A percentile compares a stretch with the other conserved stretches of the same genome.
phyloP scores from a whole-genome alignment of 2,888 invertebrate species.

The Lymantria dispar region DNA sequence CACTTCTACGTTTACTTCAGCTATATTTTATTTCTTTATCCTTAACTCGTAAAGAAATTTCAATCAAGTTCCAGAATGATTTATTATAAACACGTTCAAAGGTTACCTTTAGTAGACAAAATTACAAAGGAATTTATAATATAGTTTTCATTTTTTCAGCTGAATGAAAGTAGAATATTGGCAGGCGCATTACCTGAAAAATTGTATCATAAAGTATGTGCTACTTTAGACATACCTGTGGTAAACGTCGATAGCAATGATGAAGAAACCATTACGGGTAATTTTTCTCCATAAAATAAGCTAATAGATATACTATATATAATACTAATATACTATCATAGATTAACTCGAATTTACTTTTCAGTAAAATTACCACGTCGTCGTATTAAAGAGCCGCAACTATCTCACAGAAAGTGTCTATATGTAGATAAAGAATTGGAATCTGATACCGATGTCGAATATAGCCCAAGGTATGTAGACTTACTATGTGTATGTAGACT shows the following conservation, averaged over 20 bases:
- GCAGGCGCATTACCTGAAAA: slow-evolving; percentile 57
- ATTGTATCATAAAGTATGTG: slow-evolving; percentile 65
- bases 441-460: slow-evolving; percentile 73
- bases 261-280: slow-evolving; percentile 36
- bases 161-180: slow-evolving; percentile 51
- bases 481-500: too few species aligned
- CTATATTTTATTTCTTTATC: too few species aligned
- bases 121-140: too few species aligned
- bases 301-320: too few species aligned
- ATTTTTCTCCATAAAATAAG: background rate
- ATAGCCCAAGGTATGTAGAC: slow-evolving; percentile 54
- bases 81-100: too few species aligned
- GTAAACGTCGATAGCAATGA: slow-evolving; percentile 15
- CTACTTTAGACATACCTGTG: slow-evolving; percentile 51
- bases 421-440: slow-evolving; percentile 60
- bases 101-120: too few species aligned
- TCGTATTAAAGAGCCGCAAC: slow-evolving; percentile 52
- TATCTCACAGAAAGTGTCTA: slow-evolving; percentile 60
- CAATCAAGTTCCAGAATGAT: too few species aligned
- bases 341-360: slow-evolving; percentile 1
- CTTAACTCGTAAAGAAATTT: too few species aligned
- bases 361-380: slow-evolving; percentile 32
- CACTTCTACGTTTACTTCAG: too few species aligned
- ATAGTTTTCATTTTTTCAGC: too few species aligned
- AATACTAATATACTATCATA: too few species aligned